Evolutionary conservation across 2,113 vertebrate species (phyloP), one percentile per base, ranked within the genome.

Genomic region (Tychaedon coryphoeus): DNA sequence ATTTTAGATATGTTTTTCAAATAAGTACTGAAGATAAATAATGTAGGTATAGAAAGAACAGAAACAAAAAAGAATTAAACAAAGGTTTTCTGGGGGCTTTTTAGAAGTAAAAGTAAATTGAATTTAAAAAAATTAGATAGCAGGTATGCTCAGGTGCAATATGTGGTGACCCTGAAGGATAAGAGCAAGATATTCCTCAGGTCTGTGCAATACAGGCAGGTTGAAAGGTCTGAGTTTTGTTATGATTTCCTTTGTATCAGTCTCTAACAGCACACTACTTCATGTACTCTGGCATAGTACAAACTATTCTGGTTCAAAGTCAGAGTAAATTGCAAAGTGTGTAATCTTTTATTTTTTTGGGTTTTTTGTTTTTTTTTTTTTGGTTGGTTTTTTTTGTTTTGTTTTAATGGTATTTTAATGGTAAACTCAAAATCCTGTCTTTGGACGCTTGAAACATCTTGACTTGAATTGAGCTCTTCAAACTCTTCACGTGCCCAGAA

Each of bases 41-140:
- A 25, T 18, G 3, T 8, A 78, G 51, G 11, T 50, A 45, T 14
- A 53, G 53, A 84, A 93, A 76, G 8, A 80, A 58, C 10, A 74
- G 38, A 80, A 80, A 58, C 19, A 8, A 18, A 64, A 71, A 69
- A 67, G 5, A 91, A 57, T 33, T 34, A 75, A 51, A 5, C 5
- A 18, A 29, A n/a, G 9, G 1, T 50, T 48, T 88, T 51, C 24
- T 71, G 19, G 3, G 4, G 9, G 9, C 50, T 0, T 2, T 47
- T 60, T 81, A 50, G 34, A 77, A 70, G 8, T 50, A 24, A 42
- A 74, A 47, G 25, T 65, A 84, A 85, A 69, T 42, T 6, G 33
- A 88, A 67, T 14, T 19, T 23, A 54, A 85, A 22, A 19, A 42
- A 12, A 45, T 24, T 36, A 60, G 34, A 14, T 64, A 56, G 43